Percentiles rank a stretch among this genome's conserved stretches.
phyloP scores from a whole-genome alignment of 2,113 vertebrate genomes.

The Neotoma lepida region DNA sequence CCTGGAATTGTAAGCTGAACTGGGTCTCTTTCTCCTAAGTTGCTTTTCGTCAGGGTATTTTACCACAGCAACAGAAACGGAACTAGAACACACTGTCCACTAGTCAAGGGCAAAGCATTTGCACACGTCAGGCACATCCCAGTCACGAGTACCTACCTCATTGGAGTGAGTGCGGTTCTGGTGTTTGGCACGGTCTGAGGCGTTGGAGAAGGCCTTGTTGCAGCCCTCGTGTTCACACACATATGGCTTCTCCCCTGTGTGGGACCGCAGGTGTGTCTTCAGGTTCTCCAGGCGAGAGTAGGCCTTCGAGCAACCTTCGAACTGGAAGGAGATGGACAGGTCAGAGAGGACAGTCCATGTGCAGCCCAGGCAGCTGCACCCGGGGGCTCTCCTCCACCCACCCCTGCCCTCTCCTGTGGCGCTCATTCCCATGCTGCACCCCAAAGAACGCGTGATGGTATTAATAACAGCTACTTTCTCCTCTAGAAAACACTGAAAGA shows the following conservation, averaged over 20 bases:
- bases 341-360: neutral
- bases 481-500: neutral
- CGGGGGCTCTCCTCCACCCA: rapidly evolving
- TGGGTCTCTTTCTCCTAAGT: neutral
- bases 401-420: neutral
- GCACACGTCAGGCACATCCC: rapidly evolving
- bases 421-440: rapidly evolving
- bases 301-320: constrained; percentile 97
- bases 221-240: constrained; percentile 98
- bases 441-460: neutral
- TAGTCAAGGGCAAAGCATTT: rapidly evolving
- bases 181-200: constrained; percentile 98
- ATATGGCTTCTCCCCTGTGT: constrained; percentile 98
- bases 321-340: constrained; percentile 84
- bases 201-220: constrained; percentile 99
- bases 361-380: rapidly evolving
- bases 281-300: constrained; percentile 99
- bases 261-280: constrained; percentile 98
- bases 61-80: neutral
- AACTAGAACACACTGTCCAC: neutral
- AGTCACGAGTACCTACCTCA: constrained; percentile 92
- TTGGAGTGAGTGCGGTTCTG: constrained; percentile 99
- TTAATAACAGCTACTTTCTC: too few relatives aligned
- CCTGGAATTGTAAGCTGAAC: neutral
- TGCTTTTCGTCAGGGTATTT: neutral